Evolutionary conservation across 35 echinoderm and acorn worm species (phyloP).

Genomic region (Hemicentrotus pulcherrimus): DNA sequence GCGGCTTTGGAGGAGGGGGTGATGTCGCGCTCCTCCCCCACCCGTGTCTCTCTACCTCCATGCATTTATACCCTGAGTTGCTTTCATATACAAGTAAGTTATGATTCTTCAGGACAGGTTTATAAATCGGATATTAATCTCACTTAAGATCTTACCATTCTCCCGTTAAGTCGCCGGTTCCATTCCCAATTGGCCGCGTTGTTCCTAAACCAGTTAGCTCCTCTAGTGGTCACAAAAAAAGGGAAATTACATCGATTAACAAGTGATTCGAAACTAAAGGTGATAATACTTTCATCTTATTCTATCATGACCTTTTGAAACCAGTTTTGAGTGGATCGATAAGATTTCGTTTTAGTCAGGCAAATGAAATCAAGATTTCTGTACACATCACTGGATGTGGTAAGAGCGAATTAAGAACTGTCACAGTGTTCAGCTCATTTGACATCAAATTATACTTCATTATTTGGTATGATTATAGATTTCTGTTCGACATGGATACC

Average conservation of each 20-base stretch:
- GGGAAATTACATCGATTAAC: background rate
- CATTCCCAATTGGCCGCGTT: constrained; percentile 26
- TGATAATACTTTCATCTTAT: background rate
- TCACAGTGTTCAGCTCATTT: no score
- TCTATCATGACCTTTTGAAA: background rate
- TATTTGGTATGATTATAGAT: no score
- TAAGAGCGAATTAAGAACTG: no score
- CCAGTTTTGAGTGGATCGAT: background rate
- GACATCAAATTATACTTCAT: no score
- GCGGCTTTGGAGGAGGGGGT: background rate
- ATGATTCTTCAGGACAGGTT: background rate
- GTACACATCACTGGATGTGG: no score
- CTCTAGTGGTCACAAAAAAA: background rate
- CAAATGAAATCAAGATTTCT: no score
- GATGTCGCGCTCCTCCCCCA: background rate
- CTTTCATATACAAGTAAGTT: background rate
- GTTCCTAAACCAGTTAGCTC: constrained; percentile 8
- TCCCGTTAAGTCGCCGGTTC: background rate
- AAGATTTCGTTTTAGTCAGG: background rate
- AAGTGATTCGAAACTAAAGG: constrained; percentile 4
- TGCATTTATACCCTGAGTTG: background rate
- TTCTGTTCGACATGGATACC: no score
- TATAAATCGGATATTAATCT: background rate
- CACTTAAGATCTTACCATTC: constrained; percentile 3
- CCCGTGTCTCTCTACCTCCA: background rate